Percentiles rank a stretch among this genome's conserved stretches.
Conservation (phyloP, 2,113 vertebrate species). For the Phainopepla nitens region DNA sequence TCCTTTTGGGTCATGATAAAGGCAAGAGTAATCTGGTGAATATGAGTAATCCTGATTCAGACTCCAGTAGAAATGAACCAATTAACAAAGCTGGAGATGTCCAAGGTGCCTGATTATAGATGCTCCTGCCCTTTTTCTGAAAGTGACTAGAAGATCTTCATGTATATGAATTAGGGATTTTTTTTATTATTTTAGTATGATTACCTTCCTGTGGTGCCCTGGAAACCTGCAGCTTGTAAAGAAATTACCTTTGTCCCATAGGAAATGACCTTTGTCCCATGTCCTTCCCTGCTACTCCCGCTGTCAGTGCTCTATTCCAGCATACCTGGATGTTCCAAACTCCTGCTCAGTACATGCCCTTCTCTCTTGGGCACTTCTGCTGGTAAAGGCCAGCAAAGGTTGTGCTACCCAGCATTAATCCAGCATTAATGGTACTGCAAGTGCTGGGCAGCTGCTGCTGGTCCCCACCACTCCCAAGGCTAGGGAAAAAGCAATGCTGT, state of each 20-base stretch:
- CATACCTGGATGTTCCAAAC: not conserved
- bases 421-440: not conserved
- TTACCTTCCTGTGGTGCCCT: not conserved
- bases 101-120: not conserved
- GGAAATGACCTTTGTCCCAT: not conserved
- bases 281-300: not conserved
- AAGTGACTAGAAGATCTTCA: not conserved
- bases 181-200: not conserved
- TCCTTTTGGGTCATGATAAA: not conserved
- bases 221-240: not conserved
- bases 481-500: not conserved
- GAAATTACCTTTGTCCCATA: not conserved
- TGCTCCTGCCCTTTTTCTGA: not conserved
- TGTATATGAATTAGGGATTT: not conserved
- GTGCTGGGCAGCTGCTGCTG: not conserved
- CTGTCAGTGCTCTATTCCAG: not conserved
- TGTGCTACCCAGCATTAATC: not conserved
- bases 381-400: not conserved
- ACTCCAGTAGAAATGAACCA: not conserved
- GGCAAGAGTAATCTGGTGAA: not conserved
- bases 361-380: not conserved
- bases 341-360: fast-evolving
- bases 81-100: not conserved
- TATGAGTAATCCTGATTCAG: not conserved
- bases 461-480: not conserved